phyloP scores from a whole-genome alignment of 2,888 invertebrate species.

The Dryomyza anilis region DNA sequence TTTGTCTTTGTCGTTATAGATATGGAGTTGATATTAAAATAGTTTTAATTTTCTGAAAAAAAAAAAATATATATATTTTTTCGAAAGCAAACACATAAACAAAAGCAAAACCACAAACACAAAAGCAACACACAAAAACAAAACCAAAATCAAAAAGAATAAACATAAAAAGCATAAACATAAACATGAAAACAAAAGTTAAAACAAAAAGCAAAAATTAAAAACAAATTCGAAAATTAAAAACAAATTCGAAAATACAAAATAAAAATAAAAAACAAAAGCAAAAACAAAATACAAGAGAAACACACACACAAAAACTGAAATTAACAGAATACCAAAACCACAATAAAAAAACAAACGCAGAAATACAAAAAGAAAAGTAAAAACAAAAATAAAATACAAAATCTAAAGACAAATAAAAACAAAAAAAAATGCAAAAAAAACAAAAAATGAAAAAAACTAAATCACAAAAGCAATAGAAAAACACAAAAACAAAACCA shows the following conservation, averaged over 20 bases:
- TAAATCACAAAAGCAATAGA: background rate
- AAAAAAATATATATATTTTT: no score
- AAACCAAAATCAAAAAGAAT: background rate
- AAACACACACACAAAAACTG: background rate
- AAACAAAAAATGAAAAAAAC: background rate
- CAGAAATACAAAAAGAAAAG: background rate
- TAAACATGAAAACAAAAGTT: background rate
- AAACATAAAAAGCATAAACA: background rate
- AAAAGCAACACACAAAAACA: no score
- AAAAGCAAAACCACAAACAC: no score
- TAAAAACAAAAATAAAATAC: background rate
- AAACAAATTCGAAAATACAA: background rate
- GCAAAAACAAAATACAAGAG: background rate
- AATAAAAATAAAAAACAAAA: background rate
- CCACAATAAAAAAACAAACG: background rate
- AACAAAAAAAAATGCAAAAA: background rate
- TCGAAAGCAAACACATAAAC: no score
- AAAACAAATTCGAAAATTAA: background rate
- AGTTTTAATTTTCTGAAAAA: no score
- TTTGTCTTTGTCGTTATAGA: no score
- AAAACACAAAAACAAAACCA: background rate
- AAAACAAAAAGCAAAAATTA: background rate
- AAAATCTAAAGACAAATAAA: background rate
- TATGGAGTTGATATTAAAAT: no score
- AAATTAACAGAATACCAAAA: background rate